A percentile compares a stretch with the other conserved stretches of the same genome.
phyloP scores from a whole-genome alignment of 1,140 invertebrate genomes.

The Conus betulinus region DNA sequence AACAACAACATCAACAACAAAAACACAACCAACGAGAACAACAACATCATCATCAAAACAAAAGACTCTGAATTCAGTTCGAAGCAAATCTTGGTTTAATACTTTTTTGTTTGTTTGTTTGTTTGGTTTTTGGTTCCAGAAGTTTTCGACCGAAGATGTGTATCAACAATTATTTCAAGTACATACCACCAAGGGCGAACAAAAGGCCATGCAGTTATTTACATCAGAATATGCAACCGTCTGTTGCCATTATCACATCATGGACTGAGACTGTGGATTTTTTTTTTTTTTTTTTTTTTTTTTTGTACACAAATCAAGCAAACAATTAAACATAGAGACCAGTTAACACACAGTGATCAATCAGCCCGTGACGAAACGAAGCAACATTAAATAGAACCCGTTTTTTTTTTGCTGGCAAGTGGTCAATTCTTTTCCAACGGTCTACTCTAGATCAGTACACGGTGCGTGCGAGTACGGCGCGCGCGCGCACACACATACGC shows the following conservation, averaged over 20 bases:
- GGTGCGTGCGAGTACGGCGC: neutral
- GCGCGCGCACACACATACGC: neutral
- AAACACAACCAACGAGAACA: too few species aligned
- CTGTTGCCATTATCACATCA: neutral
- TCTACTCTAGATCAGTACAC: neutral
- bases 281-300: neutral
- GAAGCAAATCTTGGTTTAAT: neutral
- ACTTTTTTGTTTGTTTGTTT: neutral
- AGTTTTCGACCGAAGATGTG: neutral
- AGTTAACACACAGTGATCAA: neutral
- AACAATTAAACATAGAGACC: neutral
- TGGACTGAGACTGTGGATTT: neutral
- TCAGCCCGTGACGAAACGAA: neutral
- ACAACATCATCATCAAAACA: neutral
- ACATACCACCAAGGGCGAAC: neutral
- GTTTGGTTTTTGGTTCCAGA: neutral
- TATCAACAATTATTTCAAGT: neutral
- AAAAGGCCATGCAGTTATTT: too few species aligned
- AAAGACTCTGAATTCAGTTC: neutral
- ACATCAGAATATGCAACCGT: neutral
- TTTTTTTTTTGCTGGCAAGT: slow-evolving; percentile 11
- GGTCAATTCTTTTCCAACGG: neutral
- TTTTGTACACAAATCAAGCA: neutral
- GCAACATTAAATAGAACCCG: neutral
- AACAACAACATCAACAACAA: too few species aligned